Percentiles rank a stretch among this genome's conserved stretches.
Evolutionary conservation across 2,113 vertebrate species (phyloP).

Genomic region (Labeo catla): DNA sequence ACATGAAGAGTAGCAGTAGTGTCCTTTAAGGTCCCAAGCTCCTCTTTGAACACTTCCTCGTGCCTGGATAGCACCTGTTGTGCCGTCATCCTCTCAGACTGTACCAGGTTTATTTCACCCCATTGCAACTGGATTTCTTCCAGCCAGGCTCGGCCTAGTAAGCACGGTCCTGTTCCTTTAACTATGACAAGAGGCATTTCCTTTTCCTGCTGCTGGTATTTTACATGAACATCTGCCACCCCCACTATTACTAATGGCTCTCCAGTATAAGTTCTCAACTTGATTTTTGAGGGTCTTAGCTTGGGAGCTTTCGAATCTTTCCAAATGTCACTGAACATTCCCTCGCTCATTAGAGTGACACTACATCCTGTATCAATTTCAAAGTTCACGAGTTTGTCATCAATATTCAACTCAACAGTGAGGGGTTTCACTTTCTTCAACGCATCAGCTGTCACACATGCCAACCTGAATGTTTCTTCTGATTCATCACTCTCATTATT

Average conservation of each 20-base stretch:
- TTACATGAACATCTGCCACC: not conserved
- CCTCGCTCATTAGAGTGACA: no score
- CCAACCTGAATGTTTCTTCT: not conserved
- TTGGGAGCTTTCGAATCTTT: no score
- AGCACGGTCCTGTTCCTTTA: constrained; percentile 31
- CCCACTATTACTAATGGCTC: constrained; percentile 15
- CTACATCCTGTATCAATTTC: no score
- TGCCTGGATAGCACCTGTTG: constrained; percentile 2
- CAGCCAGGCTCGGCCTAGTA: not conserved
- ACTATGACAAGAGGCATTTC: constrained; percentile 27
- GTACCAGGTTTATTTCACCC: no score
- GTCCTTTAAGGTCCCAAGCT: constrained; percentile 30
- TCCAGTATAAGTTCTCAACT: not conserved
- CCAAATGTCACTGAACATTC: no score
- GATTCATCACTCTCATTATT: not conserved
- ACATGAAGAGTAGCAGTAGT: constrained; percentile 24
- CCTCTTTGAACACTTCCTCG: constrained; percentile 31
- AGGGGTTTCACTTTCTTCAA: constrained; percentile 14
- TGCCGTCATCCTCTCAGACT: not conserved
- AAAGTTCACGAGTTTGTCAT: no score
- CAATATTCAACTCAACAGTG: not conserved
- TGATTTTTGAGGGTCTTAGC: not conserved
- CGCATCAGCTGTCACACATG: not conserved
- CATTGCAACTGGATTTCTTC: no score
- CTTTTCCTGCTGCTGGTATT: constrained; percentile 8